A percentile compares a stretch with the other conserved stretches of the same genome.
Evolutionary conservation across 2,797 vertebrate genomes (phyloP).

Genomic region (Pristis pectinata): DNA sequence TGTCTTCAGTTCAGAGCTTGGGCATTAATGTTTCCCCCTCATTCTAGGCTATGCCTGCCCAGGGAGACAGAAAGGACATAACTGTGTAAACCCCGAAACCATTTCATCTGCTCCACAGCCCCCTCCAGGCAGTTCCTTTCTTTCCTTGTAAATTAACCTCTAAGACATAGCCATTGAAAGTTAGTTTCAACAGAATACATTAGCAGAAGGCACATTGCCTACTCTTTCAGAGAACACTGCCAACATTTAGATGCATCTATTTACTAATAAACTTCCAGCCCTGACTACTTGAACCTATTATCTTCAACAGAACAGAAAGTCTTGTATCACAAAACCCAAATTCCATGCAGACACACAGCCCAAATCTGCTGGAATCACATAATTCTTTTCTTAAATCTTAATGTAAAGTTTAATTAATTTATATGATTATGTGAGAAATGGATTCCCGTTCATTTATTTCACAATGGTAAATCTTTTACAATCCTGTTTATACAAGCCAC

Average conservation of each 20-base stretch:
- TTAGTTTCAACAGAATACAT: not conserved
- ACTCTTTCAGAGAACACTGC: not conserved
- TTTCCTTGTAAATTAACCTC: too few species aligned
- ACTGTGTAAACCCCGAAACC: not conserved
- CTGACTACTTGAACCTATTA: not conserved
- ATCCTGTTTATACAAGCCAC: not conserved
- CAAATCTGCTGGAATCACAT: not conserved
- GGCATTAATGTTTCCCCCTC: not conserved
- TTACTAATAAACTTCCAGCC: not conserved
- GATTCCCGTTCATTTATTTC: not conserved
- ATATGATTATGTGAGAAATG: not conserved
- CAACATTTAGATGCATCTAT: not conserved
- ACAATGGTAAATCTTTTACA: not conserved
- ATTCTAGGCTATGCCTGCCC: not conserved
- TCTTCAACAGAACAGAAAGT: not conserved
- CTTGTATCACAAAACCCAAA: not conserved
- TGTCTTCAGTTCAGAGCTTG: too few species aligned
- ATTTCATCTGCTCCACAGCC: not conserved
- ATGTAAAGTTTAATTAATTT: not conserved
- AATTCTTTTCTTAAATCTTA: not conserved
- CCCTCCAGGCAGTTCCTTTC: not conserved
- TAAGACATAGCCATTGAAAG: not conserved
- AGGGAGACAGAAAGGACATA: not conserved
- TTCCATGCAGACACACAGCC: not conserved
- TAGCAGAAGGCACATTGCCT: not conserved